A percentile compares a stretch with the other conserved stretches of the same genome.
These are phyloP conservation scores for Tangara arthus DNA, from an alignment of 2,797 vertebrate genomes.

Conservation along the genomic window DNA sequence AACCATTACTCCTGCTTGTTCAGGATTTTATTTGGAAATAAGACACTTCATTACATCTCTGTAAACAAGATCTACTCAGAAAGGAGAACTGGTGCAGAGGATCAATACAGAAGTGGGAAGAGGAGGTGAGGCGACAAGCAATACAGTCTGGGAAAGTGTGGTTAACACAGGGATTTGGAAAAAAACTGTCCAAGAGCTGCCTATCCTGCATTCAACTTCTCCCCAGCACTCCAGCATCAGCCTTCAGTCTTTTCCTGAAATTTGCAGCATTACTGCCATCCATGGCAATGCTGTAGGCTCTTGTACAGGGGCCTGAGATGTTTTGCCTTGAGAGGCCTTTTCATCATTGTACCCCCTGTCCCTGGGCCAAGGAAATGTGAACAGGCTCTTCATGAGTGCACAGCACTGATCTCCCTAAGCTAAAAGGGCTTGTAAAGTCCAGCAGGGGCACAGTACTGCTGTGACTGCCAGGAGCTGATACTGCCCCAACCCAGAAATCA, in stretches of 20 bases:
- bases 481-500: neutral
- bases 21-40: constrained; percentile 82
- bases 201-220: fast-evolving
- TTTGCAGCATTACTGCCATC: neutral
- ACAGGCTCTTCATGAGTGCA: neutral
- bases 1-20: constrained; percentile 79
- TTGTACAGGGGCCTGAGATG: neutral
- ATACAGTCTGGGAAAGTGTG: neutral
- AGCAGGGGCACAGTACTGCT: neutral
- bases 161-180: neutral
- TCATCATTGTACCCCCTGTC: neutral
- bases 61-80: constrained; percentile 79
- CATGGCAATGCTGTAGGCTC: neutral
- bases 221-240: neutral
- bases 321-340: neutral
- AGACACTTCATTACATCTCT: constrained; percentile 62
- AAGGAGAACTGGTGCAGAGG: constrained; percentile 50
- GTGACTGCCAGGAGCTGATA: neutral
- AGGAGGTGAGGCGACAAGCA: neutral
- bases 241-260: neutral
- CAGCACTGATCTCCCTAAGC: neutral
- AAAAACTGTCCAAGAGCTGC: neutral
- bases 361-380: neutral
- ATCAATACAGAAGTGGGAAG: constrained; percentile 28
- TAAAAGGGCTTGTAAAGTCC: neutral